Evolutionary conservation across 1,140 invertebrate genomes (phyloP).

Genomic region (Euwallacea fornicatus): DNA sequence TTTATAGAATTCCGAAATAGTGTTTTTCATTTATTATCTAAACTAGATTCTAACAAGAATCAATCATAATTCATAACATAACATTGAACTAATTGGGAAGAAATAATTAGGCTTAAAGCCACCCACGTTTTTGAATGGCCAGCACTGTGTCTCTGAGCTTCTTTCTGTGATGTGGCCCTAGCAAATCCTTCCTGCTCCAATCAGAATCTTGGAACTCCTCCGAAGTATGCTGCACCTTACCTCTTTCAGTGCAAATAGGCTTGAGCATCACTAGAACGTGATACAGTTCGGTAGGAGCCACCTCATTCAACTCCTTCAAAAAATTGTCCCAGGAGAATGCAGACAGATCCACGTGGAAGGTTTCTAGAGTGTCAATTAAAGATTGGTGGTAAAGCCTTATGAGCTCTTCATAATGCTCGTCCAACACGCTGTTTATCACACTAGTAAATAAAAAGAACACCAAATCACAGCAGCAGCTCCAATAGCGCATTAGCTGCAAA

Average conservation of each 20-base stretch:
- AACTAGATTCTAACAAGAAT: too few species aligned
- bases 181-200: conserved; percentile 50
- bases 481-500: conserved; percentile 61
- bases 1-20: background rate
- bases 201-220: conserved; percentile 49
- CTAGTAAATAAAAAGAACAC: conserved; percentile 63
- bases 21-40: background rate
- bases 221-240: conserved; percentile 48
- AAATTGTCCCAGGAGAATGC: conserved; percentile 48
- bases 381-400: conserved; percentile 58
- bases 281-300: conserved; percentile 48
- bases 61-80: too few species aligned
- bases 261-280: conserved; percentile 52
- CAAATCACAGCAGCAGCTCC: conserved; percentile 60
- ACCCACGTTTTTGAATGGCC: conserved; percentile 45
- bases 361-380: conserved; percentile 52
- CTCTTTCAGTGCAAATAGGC: conserved; percentile 51
- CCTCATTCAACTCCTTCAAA: conserved; percentile 46
- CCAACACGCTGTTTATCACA: conserved; percentile 52
- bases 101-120: conserved; percentile 37
- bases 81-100: background rate
- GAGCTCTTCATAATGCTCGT: conserved; percentile 56
- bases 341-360: conserved; percentile 45
- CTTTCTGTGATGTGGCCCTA: conserved; percentile 47
- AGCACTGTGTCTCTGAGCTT: conserved; percentile 50